Conservation (phyloP, 2,113 vertebrate species). For the Lamprotornis superbus region DNA sequence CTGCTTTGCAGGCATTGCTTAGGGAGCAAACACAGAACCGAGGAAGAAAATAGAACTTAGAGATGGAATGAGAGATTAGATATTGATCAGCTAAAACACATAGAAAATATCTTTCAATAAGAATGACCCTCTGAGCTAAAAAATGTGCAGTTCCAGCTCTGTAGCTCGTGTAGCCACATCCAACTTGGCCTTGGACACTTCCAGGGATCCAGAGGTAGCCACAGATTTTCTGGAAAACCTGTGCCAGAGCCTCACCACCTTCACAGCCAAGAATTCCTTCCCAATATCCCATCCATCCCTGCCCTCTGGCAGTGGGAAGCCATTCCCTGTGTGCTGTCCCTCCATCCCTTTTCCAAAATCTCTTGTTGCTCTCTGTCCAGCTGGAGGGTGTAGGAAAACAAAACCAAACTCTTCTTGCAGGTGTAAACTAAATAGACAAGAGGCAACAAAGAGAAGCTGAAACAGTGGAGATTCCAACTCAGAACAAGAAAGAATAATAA, state of each 20-base stretch:
- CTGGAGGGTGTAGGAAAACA: not conserved
- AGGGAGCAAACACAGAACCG: not conserved
- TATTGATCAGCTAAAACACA: not conserved
- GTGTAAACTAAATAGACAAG: not conserved
- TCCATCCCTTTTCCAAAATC: not conserved
- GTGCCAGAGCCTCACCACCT: not conserved
- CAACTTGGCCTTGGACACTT: not conserved
- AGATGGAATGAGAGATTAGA: not conserved
- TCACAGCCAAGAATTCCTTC: rapidly evolving
- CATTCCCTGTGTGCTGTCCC: not conserved
- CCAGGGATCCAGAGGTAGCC: not conserved
- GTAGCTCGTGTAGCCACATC: not conserved
- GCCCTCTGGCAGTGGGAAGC: not conserved
- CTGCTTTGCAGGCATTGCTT: not conserved
- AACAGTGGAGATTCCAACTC: not conserved
- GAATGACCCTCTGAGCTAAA: not conserved
- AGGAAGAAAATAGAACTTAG: not conserved
- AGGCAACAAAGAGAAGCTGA: not conserved
- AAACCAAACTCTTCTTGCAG: not conserved
- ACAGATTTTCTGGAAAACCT: not conserved
- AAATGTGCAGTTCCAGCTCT: not conserved
- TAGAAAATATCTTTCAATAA: not conserved
- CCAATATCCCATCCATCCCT: rapidly evolving
- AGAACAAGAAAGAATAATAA: not conserved
- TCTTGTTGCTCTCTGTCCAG: not conserved